Evolutionary conservation across 1,140 invertebrate species (phyloP).

Genomic region (Thrips palmi): DNA sequence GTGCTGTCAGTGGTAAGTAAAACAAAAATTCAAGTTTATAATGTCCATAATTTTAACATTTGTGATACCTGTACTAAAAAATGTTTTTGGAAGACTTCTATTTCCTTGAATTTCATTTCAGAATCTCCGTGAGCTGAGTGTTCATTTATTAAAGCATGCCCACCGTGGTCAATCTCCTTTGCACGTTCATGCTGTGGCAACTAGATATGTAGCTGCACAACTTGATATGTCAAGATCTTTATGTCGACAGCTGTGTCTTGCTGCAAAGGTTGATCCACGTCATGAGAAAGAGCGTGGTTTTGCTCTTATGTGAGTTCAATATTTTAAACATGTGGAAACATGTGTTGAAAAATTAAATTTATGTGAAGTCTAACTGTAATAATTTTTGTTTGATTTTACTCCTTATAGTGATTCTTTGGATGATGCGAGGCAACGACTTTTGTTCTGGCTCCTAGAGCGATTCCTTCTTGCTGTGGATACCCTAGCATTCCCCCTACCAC

Average conservation of each 20-base stretch:
- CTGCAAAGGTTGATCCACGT: constrained; percentile 40
- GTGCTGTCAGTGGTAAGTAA: no score
- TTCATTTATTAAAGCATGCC: constrained; percentile 53
- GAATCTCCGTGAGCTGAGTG: constrained; percentile 62
- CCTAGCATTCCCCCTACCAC: constrained; percentile 63
- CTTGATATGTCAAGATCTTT: constrained; percentile 54
- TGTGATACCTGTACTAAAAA: no score
- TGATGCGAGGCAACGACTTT: constrained; percentile 8
- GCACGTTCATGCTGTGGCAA: constrained; percentile 61
- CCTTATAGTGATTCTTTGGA: constrained; percentile 15
- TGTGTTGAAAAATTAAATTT: constrained; percentile 3
- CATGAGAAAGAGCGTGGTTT: constrained; percentile 54
- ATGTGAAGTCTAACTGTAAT: not conserved
- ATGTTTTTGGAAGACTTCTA: not conserved
- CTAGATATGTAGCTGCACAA: constrained; percentile 58
- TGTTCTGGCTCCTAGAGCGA: constrained; percentile 21
- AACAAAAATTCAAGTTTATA: not conserved
- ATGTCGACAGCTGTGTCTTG: constrained; percentile 51
- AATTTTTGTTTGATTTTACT: constrained; percentile 4
- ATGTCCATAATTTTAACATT: not conserved
- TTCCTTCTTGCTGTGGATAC: constrained; percentile 56
- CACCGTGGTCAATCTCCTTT: constrained; percentile 33
- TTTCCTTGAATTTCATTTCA: constrained; percentile 20
- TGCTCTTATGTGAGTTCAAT: constrained; percentile 52
- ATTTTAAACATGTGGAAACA: no score